Conservation (phyloP, 2,797 vertebrate species). For the Eptatretus atami region DNA sequence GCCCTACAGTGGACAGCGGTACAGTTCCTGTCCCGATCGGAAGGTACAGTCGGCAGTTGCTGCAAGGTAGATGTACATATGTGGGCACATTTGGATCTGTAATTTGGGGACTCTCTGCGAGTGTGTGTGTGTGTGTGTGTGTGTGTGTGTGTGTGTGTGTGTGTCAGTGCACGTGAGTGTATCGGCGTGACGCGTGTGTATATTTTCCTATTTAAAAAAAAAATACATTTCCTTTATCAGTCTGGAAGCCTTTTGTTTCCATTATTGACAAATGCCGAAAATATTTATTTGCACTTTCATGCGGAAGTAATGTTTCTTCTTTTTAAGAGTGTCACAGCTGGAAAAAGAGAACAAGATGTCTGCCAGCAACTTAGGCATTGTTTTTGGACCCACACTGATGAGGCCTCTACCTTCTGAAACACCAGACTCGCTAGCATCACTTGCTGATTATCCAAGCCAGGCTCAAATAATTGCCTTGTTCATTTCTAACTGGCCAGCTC, state of each 20-base stretch:
- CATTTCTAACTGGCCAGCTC: constrained; percentile 14
- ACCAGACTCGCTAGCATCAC: constrained; percentile 29
- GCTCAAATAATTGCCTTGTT: constrained; percentile 57
- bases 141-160: too few species aligned
- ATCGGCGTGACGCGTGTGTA: not conserved
- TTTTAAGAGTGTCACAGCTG: constrained; percentile 38
- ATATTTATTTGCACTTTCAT: too few species aligned
- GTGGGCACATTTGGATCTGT: too few species aligned
- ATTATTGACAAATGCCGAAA: not conserved
- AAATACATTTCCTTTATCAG: not conserved
- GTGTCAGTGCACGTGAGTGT: not conserved
- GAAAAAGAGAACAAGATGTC: constrained; percentile 91
- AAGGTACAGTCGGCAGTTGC: too few species aligned
- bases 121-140: too few species aligned
- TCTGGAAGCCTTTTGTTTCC: not conserved
- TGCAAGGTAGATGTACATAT: too few species aligned
- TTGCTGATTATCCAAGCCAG: constrained; percentile 89
- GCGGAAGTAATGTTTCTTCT: not conserved
- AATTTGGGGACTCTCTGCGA: too few species aligned
- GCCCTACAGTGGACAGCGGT: too few species aligned
- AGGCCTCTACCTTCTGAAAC: constrained; percentile 29
- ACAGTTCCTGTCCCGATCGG: too few species aligned
- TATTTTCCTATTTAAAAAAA: too few species aligned
- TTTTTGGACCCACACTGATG: constrained; percentile 76
- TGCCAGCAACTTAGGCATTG: constrained; percentile 59